Conservation (phyloP, 2,113 vertebrate genomes). For the Neomonachus schauinslandi region DNA sequence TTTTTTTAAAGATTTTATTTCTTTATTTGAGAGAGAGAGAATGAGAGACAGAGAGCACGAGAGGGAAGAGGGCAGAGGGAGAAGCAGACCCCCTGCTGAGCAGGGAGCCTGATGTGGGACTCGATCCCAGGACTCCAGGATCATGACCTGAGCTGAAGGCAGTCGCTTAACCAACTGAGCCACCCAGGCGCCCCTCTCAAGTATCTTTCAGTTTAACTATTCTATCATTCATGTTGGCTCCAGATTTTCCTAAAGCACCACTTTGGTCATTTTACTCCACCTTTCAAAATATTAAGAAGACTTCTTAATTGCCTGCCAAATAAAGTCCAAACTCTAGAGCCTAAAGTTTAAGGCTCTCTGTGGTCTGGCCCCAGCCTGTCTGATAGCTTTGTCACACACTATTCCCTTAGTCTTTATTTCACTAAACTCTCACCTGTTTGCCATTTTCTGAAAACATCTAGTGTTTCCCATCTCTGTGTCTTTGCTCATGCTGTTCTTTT, state of each 20-base stretch:
- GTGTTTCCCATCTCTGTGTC: neutral
- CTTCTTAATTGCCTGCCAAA: neutral
- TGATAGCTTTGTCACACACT: neutral
- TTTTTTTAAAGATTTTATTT: no score
- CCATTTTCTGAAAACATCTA: neutral
- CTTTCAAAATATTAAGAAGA: neutral
- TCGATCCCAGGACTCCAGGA: no score
- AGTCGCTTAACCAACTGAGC: no score
- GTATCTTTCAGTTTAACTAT: neutral
- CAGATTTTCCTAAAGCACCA: neutral
- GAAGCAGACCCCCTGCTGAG: no score
- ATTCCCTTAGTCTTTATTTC: neutral
- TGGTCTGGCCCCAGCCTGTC: neutral
- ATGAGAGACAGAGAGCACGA: no score
- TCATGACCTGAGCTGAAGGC: no score
- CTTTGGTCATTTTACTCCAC: neutral
- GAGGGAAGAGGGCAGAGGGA: no score
- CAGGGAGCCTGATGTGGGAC: no score
- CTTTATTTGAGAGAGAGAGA: no score
- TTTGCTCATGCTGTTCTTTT: neutral
- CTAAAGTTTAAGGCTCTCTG: neutral
- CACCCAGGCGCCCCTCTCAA: neutral
- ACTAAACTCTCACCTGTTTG: neutral
- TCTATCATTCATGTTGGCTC: neutral
- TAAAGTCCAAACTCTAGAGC: neutral